Evolutionary conservation across 2,888 invertebrate species (phyloP), one percentile per base, ranked within the genome.

Genomic region (Thymelicus acteon): DNA sequence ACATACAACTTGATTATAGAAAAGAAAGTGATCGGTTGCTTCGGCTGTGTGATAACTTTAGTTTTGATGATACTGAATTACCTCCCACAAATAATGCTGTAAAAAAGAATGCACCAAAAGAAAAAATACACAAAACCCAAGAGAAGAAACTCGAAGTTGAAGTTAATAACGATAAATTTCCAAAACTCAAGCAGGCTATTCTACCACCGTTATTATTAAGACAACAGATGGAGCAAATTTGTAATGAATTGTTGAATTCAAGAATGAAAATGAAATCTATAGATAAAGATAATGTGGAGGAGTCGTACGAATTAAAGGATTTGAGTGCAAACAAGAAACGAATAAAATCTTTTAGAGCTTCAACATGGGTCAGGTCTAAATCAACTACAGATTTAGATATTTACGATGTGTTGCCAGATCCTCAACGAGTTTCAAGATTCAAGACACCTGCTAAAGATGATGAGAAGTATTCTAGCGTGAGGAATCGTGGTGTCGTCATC

Each of bases 321-420:
- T 7, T 65, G 8, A 64, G 15, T 39, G 52, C 6, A 40, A 19
- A 31, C 13, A 57, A 44, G 2, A 64, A 54, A 40, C 19, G 12
- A 31, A 24, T 54, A 31, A 44, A 12, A 54, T 54, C 40, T 13
- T 1, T 19, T 7, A 19, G 39, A 44, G 5, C 8, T 24, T 39
- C n/a, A 7, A 19, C 12, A 7, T 0, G 37, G 12, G 13, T 19
- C 0, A 54, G 24, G 19, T 64, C 64, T 47, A 66, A 24, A 24
- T 66, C 66, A 37, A 58, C 66, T 15, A 37, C 66, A 6, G 47
- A 44, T 24, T 57, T 58, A 15, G 58, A 66, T 66, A 66, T 66
- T 47, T 66, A 66, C 24, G 66, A 66, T 47, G 37, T 48, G 10
- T 15, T 60, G 15, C 60, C 60, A 39, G 15, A n/a, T 13, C 39